These are phyloP conservation scores for Saimiri boliviensis DNA, from an alignment of 2,113 vertebrate genomes.

Conservation along the genomic window DNA sequence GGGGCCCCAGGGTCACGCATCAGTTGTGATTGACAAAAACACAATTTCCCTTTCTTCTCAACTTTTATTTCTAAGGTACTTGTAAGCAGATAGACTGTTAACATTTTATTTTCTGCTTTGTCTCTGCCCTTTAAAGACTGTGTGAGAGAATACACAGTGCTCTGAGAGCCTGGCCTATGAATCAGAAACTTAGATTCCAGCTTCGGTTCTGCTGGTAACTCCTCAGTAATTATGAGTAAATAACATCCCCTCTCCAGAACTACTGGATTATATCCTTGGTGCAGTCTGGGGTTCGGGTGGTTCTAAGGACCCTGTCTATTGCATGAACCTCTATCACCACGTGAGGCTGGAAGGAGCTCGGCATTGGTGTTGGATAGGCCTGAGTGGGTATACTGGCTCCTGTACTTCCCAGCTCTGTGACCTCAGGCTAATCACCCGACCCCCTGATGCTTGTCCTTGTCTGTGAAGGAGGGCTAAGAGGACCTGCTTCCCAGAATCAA, in stretches of 20 bases:
- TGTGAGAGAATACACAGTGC: background rate
- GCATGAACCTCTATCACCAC: rapidly evolving
- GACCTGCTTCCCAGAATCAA: background rate
- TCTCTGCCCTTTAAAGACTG: background rate
- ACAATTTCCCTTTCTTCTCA: background rate
- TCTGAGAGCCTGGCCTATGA: background rate
- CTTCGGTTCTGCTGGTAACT: background rate
- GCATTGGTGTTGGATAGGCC: background rate
- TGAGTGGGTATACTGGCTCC: background rate
- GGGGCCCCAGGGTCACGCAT: background rate
- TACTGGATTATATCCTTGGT: background rate
- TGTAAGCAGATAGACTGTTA: background rate
- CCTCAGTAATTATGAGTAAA: background rate
- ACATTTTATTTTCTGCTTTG: background rate
- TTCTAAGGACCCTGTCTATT: background rate
- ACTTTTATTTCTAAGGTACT: background rate
- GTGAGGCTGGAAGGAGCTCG: background rate
- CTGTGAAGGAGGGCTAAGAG: background rate
- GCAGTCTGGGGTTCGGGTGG: background rate
- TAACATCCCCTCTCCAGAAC: background rate
- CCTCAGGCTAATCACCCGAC: background rate
- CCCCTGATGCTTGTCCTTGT: background rate
- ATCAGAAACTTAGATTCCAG: background rate
- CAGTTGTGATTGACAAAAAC: background rate
- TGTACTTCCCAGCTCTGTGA: background rate